A percentile compares a stretch with the other conserved stretches of the same genome.
These are phyloP conservation scores for Shinisaurus crocodilurus DNA, from an alignment of 2,113 vertebrate genomes.

Conservation along the genomic window DNA sequence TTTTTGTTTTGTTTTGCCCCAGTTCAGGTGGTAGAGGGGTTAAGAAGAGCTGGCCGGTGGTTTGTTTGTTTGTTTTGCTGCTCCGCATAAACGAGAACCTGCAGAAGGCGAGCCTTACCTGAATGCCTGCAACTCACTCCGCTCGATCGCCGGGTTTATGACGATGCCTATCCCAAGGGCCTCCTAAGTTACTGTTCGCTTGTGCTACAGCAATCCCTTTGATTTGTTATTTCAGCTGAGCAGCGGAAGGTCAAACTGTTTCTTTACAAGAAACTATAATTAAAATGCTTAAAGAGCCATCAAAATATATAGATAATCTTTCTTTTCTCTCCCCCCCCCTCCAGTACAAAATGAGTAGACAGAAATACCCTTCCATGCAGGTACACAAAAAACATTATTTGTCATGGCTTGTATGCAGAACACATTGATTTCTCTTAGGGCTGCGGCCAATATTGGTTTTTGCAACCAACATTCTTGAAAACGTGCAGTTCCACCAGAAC, in stretches of 20 bases:
- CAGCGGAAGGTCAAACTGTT: constrained; percentile 92
- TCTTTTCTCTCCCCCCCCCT: constrained; percentile 12
- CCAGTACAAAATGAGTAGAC: neutral
- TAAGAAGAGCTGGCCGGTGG: constrained; percentile 53
- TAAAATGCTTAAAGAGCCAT: constrained; percentile 72
- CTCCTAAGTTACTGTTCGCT: constrained; percentile 83
- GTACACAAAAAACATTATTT: neutral
- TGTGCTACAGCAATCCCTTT: constrained; percentile 86
- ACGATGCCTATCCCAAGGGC: constrained; percentile 83
- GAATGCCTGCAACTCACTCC: constrained; percentile 53
- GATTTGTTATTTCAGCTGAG: constrained; percentile 88
- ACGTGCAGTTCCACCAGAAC: neutral
- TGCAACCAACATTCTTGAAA: neutral
- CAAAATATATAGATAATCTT: constrained; percentile 37
- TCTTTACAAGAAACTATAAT: constrained; percentile 87
- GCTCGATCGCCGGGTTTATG: constrained; percentile 64
- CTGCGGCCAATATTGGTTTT: neutral
- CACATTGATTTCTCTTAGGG: neutral
- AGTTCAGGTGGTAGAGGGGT: constrained; percentile 36
- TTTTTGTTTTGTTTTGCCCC: neutral
- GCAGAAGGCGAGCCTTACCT: constrained; percentile 52
- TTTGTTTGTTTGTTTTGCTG: constrained; percentile 50
- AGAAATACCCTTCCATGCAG: neutral
- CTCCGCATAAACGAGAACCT: constrained; percentile 44
- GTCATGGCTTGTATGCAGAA: neutral